Evolutionary conservation across 2,888 invertebrate genomes (phyloP), one percentile per base, ranked within the genome.

Genomic region (Drosophila pseudotakahashii): DNA sequence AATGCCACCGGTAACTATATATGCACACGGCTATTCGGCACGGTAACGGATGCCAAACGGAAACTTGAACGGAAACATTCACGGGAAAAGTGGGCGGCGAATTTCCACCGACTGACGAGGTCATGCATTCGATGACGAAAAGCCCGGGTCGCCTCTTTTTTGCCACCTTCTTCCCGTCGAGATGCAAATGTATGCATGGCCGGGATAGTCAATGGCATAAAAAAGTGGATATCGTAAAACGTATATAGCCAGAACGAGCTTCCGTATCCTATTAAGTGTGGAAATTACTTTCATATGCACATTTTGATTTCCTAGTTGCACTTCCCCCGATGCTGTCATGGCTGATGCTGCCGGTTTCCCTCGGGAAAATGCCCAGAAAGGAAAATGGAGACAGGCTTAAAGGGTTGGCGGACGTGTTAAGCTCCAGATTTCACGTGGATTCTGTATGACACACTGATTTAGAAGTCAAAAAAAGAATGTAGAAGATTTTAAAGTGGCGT

Each of bases 261-360:
- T 84, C 84, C 88, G 88, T 80, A 88, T 84, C 82, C 84, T 76
- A 84, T 84, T 84, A 84, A 80, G 80, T 80, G 85, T 82, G 88
- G 85, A 84, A 87, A 84, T 84, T 75, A 84, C 84, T 80, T 81
- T 87, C 88, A 84, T 85, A 84, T 87, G 85, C 84, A 86, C 82
- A 88, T 84, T 84, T 85, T 88, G 80, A 84, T 84, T 82, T 87
- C 77, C 82, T 85, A 77, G 79, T 52, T 79, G 72, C 79, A 79
- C 73, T 55, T 55, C 75, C 63, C 55, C 73, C 37, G 67, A 61
- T 52, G 50, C 55, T 64, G 41, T 57, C 55, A 45, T 55, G 59
- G 36, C 50, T 67, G 68, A 34, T 61, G 52, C 60, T 51, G 62
- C 67, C 57, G 42, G 52, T 52, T 16, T 48, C 48, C 26, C 6